Conservation (phyloP, 2,888 invertebrate genomes). For the Choreutis nemorana region DNA sequence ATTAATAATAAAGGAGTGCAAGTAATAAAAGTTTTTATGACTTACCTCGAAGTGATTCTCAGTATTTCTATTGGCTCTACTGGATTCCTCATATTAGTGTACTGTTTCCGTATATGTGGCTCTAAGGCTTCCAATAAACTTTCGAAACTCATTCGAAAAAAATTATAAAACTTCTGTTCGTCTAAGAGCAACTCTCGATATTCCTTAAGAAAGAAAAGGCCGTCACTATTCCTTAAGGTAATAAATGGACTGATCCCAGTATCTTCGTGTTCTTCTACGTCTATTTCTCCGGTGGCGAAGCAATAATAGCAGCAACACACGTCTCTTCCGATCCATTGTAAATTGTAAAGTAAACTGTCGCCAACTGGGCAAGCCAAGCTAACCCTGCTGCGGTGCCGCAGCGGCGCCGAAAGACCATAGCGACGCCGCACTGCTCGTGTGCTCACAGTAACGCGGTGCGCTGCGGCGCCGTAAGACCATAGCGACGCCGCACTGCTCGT, state of each 20-base stretch:
- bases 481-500: no score
- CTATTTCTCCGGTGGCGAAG: conserved; percentile 11
- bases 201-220: conserved; percentile 13
- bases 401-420: conserved; percentile 8
- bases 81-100: conserved; percentile 19
- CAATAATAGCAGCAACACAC: conserved; percentile 11
- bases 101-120: conserved; percentile 18
- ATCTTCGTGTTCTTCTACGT: conserved; percentile 10
- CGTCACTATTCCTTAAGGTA: conserved; percentile 12
- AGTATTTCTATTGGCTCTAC: conserved; percentile 18
- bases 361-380: conserved; percentile 4
- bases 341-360: conserved; percentile 7
- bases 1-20: no score
- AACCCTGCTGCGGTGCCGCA: conserved; percentile 5
- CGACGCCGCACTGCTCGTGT: conserved; percentile 8
- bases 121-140: conserved; percentile 17
- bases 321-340: conserved; percentile 11
- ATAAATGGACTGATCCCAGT: conserved; percentile 11
- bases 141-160: conserved; percentile 15
- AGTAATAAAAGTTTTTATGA: conserved; percentile 13
- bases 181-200: conserved; percentile 15
- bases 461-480: no score
- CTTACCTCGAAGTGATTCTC: conserved; percentile 18
- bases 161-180: conserved; percentile 13
- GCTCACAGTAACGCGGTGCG: no score